Conservation (phyloP, 2,888 invertebrate species). For the Morpho deidamia region DNA sequence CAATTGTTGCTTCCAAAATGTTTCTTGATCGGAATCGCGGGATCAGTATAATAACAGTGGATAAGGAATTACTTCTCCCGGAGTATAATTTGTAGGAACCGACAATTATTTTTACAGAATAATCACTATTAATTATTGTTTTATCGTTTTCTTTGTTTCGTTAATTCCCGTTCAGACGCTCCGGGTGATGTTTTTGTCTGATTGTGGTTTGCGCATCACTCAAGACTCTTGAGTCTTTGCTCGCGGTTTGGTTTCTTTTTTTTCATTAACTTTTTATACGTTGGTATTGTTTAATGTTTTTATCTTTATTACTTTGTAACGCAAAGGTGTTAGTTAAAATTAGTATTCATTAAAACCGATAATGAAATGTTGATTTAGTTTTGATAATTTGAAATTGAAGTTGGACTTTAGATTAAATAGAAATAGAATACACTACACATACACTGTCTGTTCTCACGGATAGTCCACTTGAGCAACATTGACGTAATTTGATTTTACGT, state of each 20-base stretch:
- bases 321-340: too few species aligned
- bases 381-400: not conserved
- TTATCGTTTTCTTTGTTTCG: constrained; percentile 32
- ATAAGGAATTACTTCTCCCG: constrained; percentile 49
- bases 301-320: not conserved
- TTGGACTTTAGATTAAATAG: too few species aligned
- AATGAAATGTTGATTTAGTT: too few species aligned
- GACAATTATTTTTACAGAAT: constrained; percentile 62
- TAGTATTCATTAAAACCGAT: too few species aligned
- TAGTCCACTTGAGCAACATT: too few species aligned
- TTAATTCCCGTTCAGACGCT: constrained; percentile 15
- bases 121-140: constrained; percentile 60
- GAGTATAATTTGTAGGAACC: constrained; percentile 50
- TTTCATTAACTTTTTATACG: constrained; percentile 2
- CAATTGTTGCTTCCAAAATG: constrained; percentile 51
- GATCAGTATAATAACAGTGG: constrained; percentile 53
- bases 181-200: constrained; percentile 17
- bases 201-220: constrained; percentile 7
- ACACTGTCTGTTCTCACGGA: too few species aligned
- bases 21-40: constrained; percentile 54
- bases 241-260: not conserved
- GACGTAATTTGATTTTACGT: too few species aligned
- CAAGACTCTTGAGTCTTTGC: not conserved
- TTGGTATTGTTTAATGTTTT: constrained; percentile 4
- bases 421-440: too few species aligned